phyloP scores from a whole-genome alignment of 2,888 invertebrate genomes.

The Aphidoletes aphidimyza region DNA sequence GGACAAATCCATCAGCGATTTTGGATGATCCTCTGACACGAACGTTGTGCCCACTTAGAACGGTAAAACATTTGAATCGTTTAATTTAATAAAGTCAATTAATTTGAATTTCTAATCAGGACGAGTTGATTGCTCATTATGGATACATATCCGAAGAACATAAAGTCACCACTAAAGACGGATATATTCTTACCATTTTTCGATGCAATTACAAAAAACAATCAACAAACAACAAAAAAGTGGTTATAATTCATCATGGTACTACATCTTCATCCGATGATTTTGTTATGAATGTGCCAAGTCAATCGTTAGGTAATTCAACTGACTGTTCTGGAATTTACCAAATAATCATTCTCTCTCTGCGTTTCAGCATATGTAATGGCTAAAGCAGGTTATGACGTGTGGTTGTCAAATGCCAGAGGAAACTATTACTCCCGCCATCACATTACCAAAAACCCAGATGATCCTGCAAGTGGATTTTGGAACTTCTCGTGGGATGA shows the following conservation, averaged over 20 bases:
- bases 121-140: background rate
- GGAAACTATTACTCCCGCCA: conserved; percentile 74
- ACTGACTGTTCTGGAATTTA: background rate
- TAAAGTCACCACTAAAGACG: background rate
- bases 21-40: too few relatives aligned
- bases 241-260: background rate
- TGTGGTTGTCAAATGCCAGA: conserved; percentile 63
- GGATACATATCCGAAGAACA: background rate
- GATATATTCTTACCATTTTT: background rate
- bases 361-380: too few relatives aligned
- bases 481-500: conserved; percentile 71
- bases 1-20: too few relatives aligned
- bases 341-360: too few relatives aligned
- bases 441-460: conserved; percentile 67
- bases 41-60: too few relatives aligned
- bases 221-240: background rate
- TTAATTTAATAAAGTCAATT: too few relatives aligned
- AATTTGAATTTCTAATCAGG: background rate
- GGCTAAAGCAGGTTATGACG: too few relatives aligned
- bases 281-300: background rate
- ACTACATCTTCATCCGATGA: background rate
- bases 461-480: conserved; percentile 59
- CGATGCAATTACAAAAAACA: background rate
- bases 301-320: background rate
- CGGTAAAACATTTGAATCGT: too few relatives aligned